phyloP scores from a whole-genome alignment of 1,140 invertebrate species.

The Diorhabda carinulata region DNA sequence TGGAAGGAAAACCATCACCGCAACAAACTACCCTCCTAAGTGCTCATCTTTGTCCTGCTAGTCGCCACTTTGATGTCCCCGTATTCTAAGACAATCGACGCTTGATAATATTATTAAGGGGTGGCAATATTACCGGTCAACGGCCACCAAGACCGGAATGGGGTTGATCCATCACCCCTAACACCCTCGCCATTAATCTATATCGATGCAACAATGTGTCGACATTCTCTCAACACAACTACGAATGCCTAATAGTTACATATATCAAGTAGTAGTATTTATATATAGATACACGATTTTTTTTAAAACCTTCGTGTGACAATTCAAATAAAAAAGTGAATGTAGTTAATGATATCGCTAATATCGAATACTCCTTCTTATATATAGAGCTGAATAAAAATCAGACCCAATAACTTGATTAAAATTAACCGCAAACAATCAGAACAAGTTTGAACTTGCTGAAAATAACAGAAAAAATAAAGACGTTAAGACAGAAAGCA shows the following conservation, averaged over 20 bases:
- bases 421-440: too few relatives aligned
- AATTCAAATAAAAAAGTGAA: too few relatives aligned
- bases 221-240: slow-evolving; percentile 14
- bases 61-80: slow-evolving; percentile 32
- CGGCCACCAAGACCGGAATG: slow-evolving; percentile 25
- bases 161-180: slow-evolving; percentile 24
- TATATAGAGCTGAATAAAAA: too few relatives aligned
- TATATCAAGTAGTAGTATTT: background rate
- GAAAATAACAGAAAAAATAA: too few relatives aligned
- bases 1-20: slow-evolving; percentile 36
- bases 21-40: slow-evolving; percentile 34
- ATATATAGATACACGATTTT: too few relatives aligned
- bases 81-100: slow-evolving; percentile 33
- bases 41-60: slow-evolving; percentile 27
- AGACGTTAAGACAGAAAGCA: too few relatives aligned
- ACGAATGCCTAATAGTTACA: background rate
- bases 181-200: slow-evolving; percentile 35
- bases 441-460: too few relatives aligned
- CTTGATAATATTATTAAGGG: slow-evolving; percentile 36
- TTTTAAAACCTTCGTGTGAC: too few relatives aligned
- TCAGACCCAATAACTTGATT: too few relatives aligned
- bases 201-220: slow-evolving; percentile 34
- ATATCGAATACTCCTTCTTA: too few relatives aligned
- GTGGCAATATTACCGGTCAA: slow-evolving; percentile 32
- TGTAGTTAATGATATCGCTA: too few relatives aligned